Evolutionary conservation across 2,113 vertebrate species (phyloP).

Genomic region (Telmatochromis sp.): DNA sequence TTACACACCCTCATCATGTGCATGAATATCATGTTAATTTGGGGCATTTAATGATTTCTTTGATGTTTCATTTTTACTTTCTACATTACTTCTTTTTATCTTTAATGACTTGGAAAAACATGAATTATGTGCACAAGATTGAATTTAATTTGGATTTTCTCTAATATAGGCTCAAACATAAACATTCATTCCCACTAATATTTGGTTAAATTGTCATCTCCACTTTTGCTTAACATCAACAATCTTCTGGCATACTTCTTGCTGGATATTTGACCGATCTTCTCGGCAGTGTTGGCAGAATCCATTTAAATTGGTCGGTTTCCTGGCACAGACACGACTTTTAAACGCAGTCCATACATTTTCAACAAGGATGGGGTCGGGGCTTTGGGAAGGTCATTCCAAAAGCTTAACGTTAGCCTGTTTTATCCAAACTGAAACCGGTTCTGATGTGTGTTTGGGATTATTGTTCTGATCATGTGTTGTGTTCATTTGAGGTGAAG

Average conservation of each 20-base stretch:
- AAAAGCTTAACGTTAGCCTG: neutral
- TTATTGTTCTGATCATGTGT: neutral
- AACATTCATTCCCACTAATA: accelerated
- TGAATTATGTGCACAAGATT: neutral
- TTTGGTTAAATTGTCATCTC: neutral
- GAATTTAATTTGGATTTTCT: neutral
- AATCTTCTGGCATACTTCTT: neutral
- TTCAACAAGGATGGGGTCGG: accelerated
- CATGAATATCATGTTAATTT: neutral
- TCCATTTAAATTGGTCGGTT: neutral
- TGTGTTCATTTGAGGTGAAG: accelerated
- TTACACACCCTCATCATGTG: neutral
- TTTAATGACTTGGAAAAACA: neutral
- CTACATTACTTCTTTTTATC: accelerated
- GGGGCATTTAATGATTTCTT: neutral
- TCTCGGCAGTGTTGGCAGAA: accelerated
- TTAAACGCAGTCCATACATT: neutral
- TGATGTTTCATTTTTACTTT: neutral
- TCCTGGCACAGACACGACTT: neutral
- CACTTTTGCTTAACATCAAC: neutral
- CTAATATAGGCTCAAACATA: accelerated
- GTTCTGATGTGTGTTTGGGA: neutral
- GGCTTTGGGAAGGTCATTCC: neutral
- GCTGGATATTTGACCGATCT: accelerated
- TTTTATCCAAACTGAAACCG: neutral